phyloP scores from a whole-genome alignment of 2,888 invertebrate genomes.

The Brachyptera putata region DNA sequence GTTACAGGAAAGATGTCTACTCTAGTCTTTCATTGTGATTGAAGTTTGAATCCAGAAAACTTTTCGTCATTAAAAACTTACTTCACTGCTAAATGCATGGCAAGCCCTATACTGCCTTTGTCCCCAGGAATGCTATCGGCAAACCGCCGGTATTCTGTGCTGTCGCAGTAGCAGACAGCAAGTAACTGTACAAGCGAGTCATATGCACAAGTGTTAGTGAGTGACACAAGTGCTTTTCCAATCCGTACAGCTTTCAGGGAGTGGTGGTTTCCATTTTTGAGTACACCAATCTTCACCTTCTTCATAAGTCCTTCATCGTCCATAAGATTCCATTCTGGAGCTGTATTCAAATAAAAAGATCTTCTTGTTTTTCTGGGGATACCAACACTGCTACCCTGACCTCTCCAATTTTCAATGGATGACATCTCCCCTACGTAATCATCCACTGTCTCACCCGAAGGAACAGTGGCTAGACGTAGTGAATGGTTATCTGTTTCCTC shows the following conservation, averaged over 20 bases:
- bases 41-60: no score
- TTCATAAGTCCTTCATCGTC: conserved; percentile 1
- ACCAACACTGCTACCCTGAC: no score
- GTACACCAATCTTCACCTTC: conserved; percentile 1
- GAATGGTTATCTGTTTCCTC: background rate
- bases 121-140: background rate
- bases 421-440: background rate
- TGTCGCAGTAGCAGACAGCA: conserved; percentile 12
- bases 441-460: no score
- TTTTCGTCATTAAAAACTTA: background rate
- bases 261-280: background rate
- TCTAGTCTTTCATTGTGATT: no score
- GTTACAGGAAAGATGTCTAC: no score
- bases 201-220: conserved; percentile 11
- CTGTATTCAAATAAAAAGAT: conserved; percentile 8
- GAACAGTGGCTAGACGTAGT: background rate
- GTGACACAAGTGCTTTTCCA: background rate
- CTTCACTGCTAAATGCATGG: background rate
- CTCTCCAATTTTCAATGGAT: conserved; percentile 16
- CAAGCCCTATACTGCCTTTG: background rate
- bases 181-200: conserved; percentile 3
- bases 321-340: conserved; percentile 5
- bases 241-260: background rate
- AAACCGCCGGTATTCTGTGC: background rate
- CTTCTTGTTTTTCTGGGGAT: background rate